Evolutionary conservation across 2,113 vertebrate species (phyloP).

Genomic region (Eretmochelys imbricata): DNA sequence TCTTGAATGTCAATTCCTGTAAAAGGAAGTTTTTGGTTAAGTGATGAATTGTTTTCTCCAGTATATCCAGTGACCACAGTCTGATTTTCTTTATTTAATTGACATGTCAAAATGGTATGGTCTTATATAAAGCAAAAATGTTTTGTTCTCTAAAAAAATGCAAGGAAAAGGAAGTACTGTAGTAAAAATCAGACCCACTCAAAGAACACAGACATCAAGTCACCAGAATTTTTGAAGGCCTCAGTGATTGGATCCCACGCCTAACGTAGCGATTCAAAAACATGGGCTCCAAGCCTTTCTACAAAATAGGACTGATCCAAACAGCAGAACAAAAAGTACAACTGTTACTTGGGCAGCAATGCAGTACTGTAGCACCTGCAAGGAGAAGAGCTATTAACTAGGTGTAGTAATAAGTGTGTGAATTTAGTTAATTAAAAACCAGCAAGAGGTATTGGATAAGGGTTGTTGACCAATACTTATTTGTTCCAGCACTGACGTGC

Average conservation of each 20-base stretch:
- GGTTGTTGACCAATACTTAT: neutral
- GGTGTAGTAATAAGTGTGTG: accelerated
- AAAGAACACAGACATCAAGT: constrained; percentile 5
- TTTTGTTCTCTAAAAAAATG: constrained; percentile 22
- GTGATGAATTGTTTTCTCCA: neutral
- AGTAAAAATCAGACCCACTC: neutral
- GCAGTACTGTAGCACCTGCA: neutral
- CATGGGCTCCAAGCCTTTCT: neutral
- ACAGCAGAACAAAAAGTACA: constrained; percentile 3
- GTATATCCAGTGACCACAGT: neutral
- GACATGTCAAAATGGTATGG: neutral
- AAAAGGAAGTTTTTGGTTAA: neutral
- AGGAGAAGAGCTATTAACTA: neutral
- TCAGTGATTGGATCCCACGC: neutral
- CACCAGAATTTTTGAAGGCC: neutral
- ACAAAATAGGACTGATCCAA: neutral
- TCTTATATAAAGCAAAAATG: constrained; percentile 1
- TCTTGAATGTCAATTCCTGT: neutral
- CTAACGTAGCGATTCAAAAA: neutral
- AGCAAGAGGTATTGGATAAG: neutral
- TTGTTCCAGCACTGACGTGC: neutral
- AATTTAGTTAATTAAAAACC: constrained; percentile 24
- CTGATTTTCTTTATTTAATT: neutral
- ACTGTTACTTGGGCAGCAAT: neutral
- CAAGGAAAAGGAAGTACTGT: neutral